Evolutionary conservation across 2,113 vertebrate genomes (phyloP).

Genomic region (Crypturellus undulatus): DNA sequence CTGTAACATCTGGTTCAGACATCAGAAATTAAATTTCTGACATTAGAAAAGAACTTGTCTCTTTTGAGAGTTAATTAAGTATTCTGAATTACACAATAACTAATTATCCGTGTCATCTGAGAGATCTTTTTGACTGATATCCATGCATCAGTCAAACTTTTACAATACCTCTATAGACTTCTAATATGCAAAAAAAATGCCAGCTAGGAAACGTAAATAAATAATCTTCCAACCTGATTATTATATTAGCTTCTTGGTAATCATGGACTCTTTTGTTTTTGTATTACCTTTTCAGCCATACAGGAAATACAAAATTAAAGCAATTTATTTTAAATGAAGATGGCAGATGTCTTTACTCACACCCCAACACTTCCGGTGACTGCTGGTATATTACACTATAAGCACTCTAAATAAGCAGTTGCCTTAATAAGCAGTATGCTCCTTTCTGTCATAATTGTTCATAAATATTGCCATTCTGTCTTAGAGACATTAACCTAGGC

Average conservation of each 20-base stretch:
- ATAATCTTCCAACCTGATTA: background rate
- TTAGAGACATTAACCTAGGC: fast-evolving
- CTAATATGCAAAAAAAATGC: background rate
- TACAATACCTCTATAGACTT: background rate
- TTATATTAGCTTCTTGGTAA: background rate
- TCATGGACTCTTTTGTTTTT: background rate
- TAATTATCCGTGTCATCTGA: background rate
- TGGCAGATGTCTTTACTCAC: background rate
- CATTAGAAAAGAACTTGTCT: background rate
- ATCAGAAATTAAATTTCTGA: background rate
- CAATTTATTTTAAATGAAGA: background rate
- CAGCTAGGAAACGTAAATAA: background rate
- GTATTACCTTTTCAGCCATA: background rate
- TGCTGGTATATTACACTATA: background rate
- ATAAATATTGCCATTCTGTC: background rate
- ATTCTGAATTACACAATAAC: background rate
- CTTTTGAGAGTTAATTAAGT: background rate
- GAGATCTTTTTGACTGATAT: background rate
- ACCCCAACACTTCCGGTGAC: background rate
- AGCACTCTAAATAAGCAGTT: background rate
- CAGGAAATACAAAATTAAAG: background rate
- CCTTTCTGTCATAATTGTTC: background rate
- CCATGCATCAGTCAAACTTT: slow-evolving; percentile 1
- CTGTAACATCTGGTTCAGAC: background rate
- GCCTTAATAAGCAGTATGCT: background rate